A percentile compares a stretch with the other conserved stretches of the same genome.
These are phyloP conservation scores for Morpho deidamia DNA, from an alignment of 2,888 invertebrate species.

Conservation along the genomic window DNA sequence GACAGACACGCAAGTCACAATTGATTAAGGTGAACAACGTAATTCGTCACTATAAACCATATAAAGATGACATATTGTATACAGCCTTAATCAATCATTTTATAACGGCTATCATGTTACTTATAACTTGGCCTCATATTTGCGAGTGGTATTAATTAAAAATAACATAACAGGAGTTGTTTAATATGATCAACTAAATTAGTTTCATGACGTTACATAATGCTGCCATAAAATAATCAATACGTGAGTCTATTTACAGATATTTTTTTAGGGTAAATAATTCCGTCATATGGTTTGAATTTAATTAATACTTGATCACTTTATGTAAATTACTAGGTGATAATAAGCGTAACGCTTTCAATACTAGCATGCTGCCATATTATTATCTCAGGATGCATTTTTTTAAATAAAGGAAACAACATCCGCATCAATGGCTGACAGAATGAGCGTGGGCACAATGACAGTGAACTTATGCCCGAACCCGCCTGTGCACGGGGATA, in stretches of 20 bases:
- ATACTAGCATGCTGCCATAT: background rate
- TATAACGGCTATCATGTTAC: background rate
- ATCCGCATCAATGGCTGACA: slow-evolving; percentile 10
- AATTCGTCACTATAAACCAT: background rate
- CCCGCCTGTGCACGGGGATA: slow-evolving; percentile 38
- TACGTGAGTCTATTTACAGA: too few species aligned
- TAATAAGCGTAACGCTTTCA: too few species aligned
- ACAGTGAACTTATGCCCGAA: slow-evolving; percentile 23
- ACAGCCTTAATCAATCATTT: slow-evolving; percentile 5
- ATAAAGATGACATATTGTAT: slow-evolving; percentile 1
- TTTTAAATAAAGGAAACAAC: slow-evolving; percentile 5
- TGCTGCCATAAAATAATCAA: too few species aligned
- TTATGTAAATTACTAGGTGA: too few species aligned
- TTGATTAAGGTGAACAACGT: slow-evolving; percentile 8
- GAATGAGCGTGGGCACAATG: slow-evolving; percentile 18
- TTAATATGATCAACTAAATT: too few species aligned
- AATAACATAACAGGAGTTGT: too few species aligned
- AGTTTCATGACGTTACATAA: too few species aligned
- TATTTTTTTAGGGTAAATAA: too few species aligned
- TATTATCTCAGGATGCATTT: background rate
- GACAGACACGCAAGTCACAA: slow-evolving; percentile 2
- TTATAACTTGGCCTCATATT: too few species aligned
- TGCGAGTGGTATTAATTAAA: too few species aligned
- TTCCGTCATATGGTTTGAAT: too few species aligned
- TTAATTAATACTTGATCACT: too few species aligned